Evolutionary conservation across 1,140 invertebrate genomes (phyloP).

Genomic region (Cyclargus thomasi): DNA sequence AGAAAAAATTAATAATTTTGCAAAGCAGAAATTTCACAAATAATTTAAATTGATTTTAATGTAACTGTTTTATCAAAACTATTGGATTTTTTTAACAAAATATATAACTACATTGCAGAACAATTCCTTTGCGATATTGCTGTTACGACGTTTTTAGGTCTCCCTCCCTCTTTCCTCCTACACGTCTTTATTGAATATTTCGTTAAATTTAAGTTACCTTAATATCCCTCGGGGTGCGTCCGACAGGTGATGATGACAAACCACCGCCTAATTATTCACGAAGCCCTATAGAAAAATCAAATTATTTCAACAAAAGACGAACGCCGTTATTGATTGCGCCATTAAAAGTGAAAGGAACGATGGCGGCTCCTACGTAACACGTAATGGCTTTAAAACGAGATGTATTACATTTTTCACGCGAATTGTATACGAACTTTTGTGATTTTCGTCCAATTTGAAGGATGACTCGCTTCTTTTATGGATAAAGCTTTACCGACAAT

Average conservation of each 20-base stretch:
- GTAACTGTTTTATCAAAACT: too few relatives aligned
- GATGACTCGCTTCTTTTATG: neutral
- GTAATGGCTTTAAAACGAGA: slow-evolving; percentile 7
- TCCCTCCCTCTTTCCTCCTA: too few relatives aligned
- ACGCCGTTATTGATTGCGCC: neutral
- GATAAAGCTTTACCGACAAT: too few relatives aligned
- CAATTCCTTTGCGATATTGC: too few relatives aligned
- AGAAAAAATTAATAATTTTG: too few relatives aligned
- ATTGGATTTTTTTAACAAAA: too few relatives aligned
- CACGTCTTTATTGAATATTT: too few relatives aligned
- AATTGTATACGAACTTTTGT: neutral
- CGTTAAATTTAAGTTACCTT: too few relatives aligned
- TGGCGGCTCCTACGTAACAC: neutral
- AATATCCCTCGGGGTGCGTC: neutral
- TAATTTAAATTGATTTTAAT: too few relatives aligned
- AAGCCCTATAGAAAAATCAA: slow-evolving; percentile 3
- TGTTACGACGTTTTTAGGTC: too few relatives aligned
- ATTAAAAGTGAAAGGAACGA: slow-evolving; percentile 9
- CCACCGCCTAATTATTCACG: neutral
- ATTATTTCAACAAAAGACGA: slow-evolving; percentile 11
- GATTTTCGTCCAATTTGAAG: neutral
- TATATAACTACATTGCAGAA: too few relatives aligned
- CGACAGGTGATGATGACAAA: neutral
- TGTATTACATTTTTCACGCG: neutral
- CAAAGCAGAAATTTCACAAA: too few relatives aligned